phyloP scores from a whole-genome alignment of 1,140 invertebrate genomes.

The Babylonia areolata region DNA sequence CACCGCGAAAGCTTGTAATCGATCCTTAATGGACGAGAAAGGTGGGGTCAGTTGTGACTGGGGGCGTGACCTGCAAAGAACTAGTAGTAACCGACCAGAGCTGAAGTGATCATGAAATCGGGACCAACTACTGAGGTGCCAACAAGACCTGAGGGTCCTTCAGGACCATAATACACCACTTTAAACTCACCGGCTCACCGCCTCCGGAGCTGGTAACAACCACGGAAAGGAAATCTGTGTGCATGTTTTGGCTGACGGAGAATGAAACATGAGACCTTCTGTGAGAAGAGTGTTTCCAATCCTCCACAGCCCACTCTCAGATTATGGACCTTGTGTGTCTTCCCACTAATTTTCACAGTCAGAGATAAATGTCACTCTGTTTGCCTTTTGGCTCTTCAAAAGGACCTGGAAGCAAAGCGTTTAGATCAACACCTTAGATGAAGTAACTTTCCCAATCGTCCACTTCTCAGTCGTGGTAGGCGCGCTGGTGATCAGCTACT shows the following conservation, averaged over 20 bases:
- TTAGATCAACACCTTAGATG: background rate
- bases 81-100: background rate
- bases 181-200: background rate
- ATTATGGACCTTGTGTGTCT: constrained; percentile 18
- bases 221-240: background rate
- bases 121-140: constrained; percentile 25
- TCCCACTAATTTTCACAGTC: constrained; percentile 11
- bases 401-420: background rate
- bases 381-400: background rate
- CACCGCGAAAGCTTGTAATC: background rate
- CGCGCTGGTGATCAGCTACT: too few species aligned
- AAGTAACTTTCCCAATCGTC: background rate
- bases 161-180: constrained; percentile 19
- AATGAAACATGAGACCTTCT: background rate
- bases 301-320: background rate
- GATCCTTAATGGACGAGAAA: background rate
- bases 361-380: background rate
- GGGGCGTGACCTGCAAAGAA: background rate
- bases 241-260: background rate
- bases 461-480: too few species aligned
- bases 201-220: background rate
- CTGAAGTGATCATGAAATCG: constrained; percentile 14
- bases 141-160: background rate
- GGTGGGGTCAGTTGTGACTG: background rate
- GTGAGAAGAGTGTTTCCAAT: background rate